Evolutionary conservation across 2,888 invertebrate species (phyloP), one percentile per base, ranked within the genome.

Genomic region (Lasioglossum zephyrum): DNA sequence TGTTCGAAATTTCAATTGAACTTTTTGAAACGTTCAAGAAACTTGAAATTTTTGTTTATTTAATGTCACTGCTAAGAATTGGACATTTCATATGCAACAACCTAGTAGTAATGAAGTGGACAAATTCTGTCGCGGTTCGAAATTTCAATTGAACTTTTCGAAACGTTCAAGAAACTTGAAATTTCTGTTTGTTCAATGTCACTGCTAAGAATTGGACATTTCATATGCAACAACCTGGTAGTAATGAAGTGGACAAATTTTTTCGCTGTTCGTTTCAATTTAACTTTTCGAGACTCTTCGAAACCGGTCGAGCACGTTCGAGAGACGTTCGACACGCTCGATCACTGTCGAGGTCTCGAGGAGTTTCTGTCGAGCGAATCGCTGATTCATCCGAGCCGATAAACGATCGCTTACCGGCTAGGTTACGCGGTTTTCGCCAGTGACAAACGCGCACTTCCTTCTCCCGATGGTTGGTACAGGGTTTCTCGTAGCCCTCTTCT

Each of bases 391-490:
- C 66, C 73, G 4, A 8, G 41, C 41, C 73, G 76, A 73, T 73
- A 77, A 76, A 77, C 77, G 77, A 84, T 81, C 73, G 60, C 77
- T 77, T 70, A 41, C 31, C 73, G 81, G 41, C 57, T 44, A 66
- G 53, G 79, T 75, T 75, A 13, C 76, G n/a, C 57, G 39, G 22
- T 26, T 72, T 57, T 16, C n/a, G 22, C n/a, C 77, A 31, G 26
- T 47, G 47, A 49, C 60, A 18, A 73, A 73, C 60, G 13, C 49
- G 36, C 4, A 22, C 39, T 47, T 53, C 49, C 77, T 49, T 26
- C 8, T 49, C n/a, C 47, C 72, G 47, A 22, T 16, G 77, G 72
- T 16, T 16, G 81, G 60, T 72, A 63, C 53, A n/a, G 39, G 44
- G 18, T 53, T 39, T 26, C 73, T 49, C 49, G 39, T 26, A 47